These are phyloP conservation scores for Sminthurides bifidus DNA, from an alignment of 1,140 invertebrate species.

Conservation along the genomic window DNA sequence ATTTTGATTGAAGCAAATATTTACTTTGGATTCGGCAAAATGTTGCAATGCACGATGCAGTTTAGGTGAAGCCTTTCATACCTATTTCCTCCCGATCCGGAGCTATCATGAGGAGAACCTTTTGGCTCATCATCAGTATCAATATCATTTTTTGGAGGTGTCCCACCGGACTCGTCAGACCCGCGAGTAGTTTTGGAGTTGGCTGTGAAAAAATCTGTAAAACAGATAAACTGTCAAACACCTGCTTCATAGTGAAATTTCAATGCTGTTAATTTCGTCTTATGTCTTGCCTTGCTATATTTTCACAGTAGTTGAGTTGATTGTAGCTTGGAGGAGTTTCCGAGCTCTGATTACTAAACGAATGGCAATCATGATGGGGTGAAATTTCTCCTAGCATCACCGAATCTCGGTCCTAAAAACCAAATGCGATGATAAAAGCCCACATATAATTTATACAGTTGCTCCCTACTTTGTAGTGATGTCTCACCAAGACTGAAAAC, in stretches of 20 bases:
- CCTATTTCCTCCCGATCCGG: no score
- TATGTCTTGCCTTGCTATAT: conserved; percentile 47
- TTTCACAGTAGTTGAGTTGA: conserved; percentile 77
- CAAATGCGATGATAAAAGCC: conserved; percentile 1
- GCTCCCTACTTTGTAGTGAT: neutral
- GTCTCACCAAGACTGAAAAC: conserved; percentile 15
- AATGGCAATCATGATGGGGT: conserved; percentile 63
- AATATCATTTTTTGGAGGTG: conserved; percentile 12
- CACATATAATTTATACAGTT: neutral
- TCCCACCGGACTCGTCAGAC: conserved; percentile 35
- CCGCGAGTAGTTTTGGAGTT: conserved; percentile 50
- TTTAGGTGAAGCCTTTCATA: no score
- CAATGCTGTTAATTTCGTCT: neutral
- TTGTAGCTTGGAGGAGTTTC: conserved; percentile 72
- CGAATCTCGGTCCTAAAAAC: conserved; percentile 57
- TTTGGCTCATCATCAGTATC: conserved; percentile 33
- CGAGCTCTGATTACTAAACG: conserved; percentile 63
- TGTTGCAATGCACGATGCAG: no score
- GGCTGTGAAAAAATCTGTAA: conserved; percentile 64
- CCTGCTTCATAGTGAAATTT: conserved; percentile 5
- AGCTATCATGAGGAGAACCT: conserved; percentile 30
- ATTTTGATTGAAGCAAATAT: no score
- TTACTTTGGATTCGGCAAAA: no score
- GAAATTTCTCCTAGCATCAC: conserved; percentile 75
- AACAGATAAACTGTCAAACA: conserved; percentile 18